Evolutionary conservation across 2,113 vertebrate genomes (phyloP).

Genomic region (Indicator maculatus): DNA sequence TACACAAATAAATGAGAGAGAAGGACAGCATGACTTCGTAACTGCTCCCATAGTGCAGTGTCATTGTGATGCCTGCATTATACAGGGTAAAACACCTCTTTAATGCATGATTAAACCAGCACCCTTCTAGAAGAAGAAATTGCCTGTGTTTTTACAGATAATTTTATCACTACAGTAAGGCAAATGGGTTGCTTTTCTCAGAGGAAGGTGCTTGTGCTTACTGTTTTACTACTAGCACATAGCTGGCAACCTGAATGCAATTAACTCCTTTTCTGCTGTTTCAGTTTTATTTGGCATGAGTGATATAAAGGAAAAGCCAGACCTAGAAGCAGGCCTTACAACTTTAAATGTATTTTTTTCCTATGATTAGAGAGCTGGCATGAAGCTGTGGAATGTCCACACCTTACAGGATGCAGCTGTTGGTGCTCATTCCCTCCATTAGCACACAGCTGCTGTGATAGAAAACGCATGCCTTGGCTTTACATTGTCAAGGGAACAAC

Average conservation of each 20-base stretch:
- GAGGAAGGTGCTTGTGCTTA: not conserved
- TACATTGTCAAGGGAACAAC: not conserved
- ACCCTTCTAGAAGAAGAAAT: not conserved
- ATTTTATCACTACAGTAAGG: not conserved
- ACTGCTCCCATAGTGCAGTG: not conserved
- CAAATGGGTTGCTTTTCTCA: not conserved
- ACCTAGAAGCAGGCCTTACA: not conserved
- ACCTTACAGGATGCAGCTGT: constrained; percentile 36
- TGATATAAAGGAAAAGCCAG: not conserved
- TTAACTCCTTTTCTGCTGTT: not conserved
- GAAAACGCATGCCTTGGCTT: not conserved
- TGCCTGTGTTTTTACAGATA: not conserved
- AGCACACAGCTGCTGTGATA: not conserved
- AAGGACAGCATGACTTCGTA: not conserved
- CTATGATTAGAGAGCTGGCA: constrained; percentile 7
- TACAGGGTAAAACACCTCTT: not conserved
- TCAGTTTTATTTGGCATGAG: not conserved
- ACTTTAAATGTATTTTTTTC: constrained; percentile 2
- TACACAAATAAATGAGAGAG: not conserved
- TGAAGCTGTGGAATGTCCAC: not conserved
- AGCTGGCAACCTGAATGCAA: not conserved
- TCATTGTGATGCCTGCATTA: not conserved
- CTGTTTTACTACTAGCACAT: not conserved
- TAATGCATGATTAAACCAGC: not conserved
- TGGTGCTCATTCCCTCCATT: not conserved